Evolutionary conservation across 1,140 invertebrate genomes (phyloP).

Genomic region (Drosophila rhopaloa): DNA sequence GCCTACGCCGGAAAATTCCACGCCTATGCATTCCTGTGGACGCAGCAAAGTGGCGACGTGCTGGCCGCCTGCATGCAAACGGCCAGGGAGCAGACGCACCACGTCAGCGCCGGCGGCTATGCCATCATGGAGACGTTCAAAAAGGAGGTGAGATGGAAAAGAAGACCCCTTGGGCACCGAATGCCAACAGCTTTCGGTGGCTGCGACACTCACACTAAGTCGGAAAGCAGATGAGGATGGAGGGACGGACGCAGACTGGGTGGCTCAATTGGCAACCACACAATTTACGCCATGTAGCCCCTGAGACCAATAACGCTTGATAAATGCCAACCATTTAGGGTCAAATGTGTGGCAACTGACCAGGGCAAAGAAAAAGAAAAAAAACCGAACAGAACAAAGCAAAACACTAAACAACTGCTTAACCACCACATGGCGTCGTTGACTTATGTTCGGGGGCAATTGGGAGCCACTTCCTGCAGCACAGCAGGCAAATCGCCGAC

Average conservation of each 20-base stretch:
- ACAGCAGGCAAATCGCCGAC: conserved; percentile 64
- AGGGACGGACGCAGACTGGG: conserved; percentile 7
- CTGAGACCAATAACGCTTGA: conserved; percentile 84
- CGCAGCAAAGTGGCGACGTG: conserved; percentile 59
- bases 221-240: conserved; percentile 2
- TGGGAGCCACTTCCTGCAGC: conserved; percentile 19
- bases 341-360: conserved; percentile 73
- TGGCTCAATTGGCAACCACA: conserved; percentile 78
- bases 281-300: conserved; percentile 80
- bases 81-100: conserved; percentile 59
- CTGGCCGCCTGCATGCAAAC: conserved; percentile 54
- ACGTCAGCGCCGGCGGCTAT: conserved; percentile 62
- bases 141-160: conserved; percentile 69
- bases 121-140: conserved; percentile 83
- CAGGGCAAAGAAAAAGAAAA: conserved; percentile 8
- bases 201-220: conserved; percentile 40
- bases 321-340: conserved; percentile 83
- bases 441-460: conserved; percentile 57
- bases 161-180: background rate
- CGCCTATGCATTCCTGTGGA: conserved; percentile 78
- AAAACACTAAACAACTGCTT: conserved; percentile 30
- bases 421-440: conserved; percentile 51
- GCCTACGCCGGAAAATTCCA: conserved; percentile 79
- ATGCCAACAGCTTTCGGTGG: conserved; percentile 41
- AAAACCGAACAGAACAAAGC: conserved; percentile 19